phyloP scores from a whole-genome alignment of 1,140 invertebrate genomes.

The Dinothrombium tinctorium region DNA sequence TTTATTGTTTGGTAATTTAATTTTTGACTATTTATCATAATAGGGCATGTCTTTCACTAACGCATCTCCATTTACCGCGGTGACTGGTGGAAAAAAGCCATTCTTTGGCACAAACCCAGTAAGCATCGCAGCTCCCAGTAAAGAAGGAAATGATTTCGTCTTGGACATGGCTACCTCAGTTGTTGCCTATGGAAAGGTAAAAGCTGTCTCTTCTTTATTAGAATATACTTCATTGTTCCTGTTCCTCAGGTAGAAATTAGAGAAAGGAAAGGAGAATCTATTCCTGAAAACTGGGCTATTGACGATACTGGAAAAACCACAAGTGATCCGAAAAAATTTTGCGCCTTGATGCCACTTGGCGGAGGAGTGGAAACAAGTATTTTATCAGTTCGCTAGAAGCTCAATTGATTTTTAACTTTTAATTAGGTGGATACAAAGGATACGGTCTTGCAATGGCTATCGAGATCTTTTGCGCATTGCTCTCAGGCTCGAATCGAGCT shows the following conservation, averaged over 20 bases:
- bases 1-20: no score
- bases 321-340: constrained; percentile 6
- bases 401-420: no score
- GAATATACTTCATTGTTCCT: constrained; percentile 60
- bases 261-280: constrained; percentile 36
- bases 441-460: constrained; percentile 65
- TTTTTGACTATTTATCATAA: no score
- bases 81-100: constrained; percentile 49
- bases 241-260: constrained; percentile 56
- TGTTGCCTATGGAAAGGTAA: constrained; percentile 55
- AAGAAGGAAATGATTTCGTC: constrained; percentile 34
- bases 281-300: constrained; percentile 63
- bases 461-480: constrained; percentile 51
- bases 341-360: not conserved
- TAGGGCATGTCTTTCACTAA: not conserved
- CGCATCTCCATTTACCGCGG: constrained; percentile 57
- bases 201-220: no score
- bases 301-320: constrained; percentile 31
- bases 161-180: constrained; percentile 84
- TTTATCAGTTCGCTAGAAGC: no score
- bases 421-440: constrained; percentile 81
- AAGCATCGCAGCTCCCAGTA: constrained; percentile 47
- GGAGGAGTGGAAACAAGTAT: constrained; percentile 17
- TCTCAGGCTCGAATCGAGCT: constrained; percentile 35
- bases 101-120: constrained; percentile 76